Percentiles rank a stretch among this genome's conserved stretches.
Evolutionary conservation across 1,140 invertebrate species (phyloP).

Genomic region (Myzus persicae): DNA sequence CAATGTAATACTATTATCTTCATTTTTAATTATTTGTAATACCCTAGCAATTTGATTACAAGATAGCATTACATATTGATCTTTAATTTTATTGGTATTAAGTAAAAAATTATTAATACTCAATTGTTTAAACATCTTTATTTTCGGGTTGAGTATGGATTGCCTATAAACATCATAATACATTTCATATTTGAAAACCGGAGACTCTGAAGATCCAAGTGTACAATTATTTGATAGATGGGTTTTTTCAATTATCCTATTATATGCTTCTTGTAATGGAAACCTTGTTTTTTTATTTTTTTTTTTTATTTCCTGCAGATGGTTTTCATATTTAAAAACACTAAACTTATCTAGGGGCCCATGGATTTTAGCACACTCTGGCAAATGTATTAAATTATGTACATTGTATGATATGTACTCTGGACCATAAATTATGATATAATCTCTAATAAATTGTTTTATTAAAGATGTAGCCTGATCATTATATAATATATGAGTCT

Average conservation of each 20-base stretch:
- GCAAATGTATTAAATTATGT: slow-evolving; percentile 17
- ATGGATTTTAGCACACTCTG: slow-evolving; percentile 13
- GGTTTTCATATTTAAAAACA: slow-evolving; percentile 1
- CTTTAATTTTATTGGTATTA: neutral
- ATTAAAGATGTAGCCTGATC: neutral
- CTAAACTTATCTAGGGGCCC: neutral
- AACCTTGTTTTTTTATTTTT: neutral
- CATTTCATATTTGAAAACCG: slow-evolving; percentile 9
- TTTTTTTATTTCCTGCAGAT: neutral
- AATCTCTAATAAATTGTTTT: slow-evolving; percentile 14
- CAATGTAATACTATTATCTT: neutral
- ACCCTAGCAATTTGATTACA: neutral
- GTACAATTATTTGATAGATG: neutral
- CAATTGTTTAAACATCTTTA: neutral
- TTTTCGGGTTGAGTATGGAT: neutral
- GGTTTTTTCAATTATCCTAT: slow-evolving; percentile 11
- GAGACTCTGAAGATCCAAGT: neutral
- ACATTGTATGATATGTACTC: slow-evolving; percentile 18
- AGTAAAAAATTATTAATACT: neutral
- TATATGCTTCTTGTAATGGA: slow-evolving; percentile 43
- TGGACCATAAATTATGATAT: neutral
- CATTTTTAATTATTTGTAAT: neutral
- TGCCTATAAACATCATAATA: slow-evolving; percentile 23
- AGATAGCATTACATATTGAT: neutral
- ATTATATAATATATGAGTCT: neutral